Base-by-base conservation (phyloP, 2,888 invertebrate genomes). In the Asteroscopus sphinx region DNA sequence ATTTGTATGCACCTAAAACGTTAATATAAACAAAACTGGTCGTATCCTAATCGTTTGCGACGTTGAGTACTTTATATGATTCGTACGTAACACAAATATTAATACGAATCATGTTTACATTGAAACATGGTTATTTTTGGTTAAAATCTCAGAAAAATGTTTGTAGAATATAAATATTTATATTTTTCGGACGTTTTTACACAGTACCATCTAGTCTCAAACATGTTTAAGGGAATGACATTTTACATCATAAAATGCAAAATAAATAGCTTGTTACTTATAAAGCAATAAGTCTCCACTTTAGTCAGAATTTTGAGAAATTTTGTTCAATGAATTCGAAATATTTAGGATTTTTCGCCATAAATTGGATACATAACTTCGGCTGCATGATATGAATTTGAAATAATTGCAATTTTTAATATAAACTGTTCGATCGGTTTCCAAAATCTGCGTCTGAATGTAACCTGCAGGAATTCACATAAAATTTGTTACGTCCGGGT, bases 61-160 rank as follows among this genome's bases (percentile, higher is more conserved):
- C 71, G n/a, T 68, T 75, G 70, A 76, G 63, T 68, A 40, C 47
- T 75, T 76, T 76, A 76, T 73, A 67, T 68, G 61, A 73, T 57
- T 56, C 56, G 66, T 66, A 76, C 75, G 75, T 54, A 56, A n/a
- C 5, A 44, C 35, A 68, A 70, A 68, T 75, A 56, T 70, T 37
- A 71, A 75, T 53, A 59, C 35, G 17, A 36, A 30, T 3, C 8
- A n/a, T 33, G 46, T 62, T 47, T 36, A 39, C 26, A 17, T 8
- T 32, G 30, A 16, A 42, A 35, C 16, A 41, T 3, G 21, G 21
- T 21, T 21, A 21, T 21, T n/a, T n/a, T n/a, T n/a, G n/a, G n/a
- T n/a, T n/a, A n/a, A n/a, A n/a, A n/a, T n/a, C n/a, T n/a, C n/a
- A n/a, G n/a, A n/a, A n/a, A n/a, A n/a, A n/a, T n/a, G n/a, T n/a